phyloP scores from a whole-genome alignment of 2,797 vertebrate genomes.

The Cygnus olor region DNA sequence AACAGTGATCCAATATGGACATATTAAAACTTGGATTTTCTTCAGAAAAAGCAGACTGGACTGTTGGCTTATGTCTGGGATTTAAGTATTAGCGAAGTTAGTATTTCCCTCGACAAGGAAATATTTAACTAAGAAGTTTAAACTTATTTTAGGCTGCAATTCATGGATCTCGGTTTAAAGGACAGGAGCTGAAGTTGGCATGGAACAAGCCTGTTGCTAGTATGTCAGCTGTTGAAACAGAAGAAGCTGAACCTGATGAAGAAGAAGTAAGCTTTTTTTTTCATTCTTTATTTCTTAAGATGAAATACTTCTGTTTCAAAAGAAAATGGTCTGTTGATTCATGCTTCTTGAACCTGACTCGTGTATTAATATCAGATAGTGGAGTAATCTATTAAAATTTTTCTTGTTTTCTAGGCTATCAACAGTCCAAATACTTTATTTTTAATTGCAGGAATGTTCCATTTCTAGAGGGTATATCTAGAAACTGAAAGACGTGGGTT shows the following conservation, averaged over 20 bases:
- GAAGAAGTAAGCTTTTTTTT: slow-evolving; percentile 88
- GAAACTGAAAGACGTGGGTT: not conserved
- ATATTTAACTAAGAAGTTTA: slow-evolving; percentile 29
- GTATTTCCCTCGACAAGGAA: not conserved
- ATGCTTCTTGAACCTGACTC: not conserved
- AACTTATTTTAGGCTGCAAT: slow-evolving; percentile 87
- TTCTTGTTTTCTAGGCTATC: not conserved
- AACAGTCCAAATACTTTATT: not conserved
- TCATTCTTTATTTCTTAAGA: not conserved
- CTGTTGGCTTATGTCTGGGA: not conserved
- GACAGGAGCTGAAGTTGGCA: slow-evolving; percentile 88
- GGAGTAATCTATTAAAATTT: not conserved
- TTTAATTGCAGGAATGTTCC: not conserved
- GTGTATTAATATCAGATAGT: not conserved
- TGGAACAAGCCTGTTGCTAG: slow-evolving; percentile 91
- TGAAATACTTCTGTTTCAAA: not conserved
- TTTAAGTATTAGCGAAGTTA: not conserved
- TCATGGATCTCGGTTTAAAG: slow-evolving; percentile 91
- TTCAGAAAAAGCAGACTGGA: not conserved
- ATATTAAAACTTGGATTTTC: not conserved
- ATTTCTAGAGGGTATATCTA: not conserved
- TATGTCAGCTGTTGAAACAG: slow-evolving; percentile 82
- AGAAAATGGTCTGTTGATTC: not conserved
- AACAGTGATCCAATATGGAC: not conserved
- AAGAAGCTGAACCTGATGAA: slow-evolving; percentile 91